Conservation (phyloP, 2,888 invertebrate genomes). For the Drosophila conformis region DNA sequence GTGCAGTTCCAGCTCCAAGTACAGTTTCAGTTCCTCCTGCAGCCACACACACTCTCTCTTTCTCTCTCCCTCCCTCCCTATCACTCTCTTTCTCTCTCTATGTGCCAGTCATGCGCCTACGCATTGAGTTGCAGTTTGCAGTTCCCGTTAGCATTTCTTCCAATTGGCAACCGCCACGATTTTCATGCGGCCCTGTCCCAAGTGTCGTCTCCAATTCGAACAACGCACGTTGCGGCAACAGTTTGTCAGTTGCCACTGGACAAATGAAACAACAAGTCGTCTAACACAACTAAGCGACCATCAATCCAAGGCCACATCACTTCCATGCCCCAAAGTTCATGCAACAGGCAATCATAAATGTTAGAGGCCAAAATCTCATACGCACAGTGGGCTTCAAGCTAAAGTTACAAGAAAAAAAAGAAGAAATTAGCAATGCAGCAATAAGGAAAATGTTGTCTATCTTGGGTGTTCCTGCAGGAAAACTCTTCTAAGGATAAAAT, state of each 20-base stretch:
- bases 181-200: constrained; percentile 70
- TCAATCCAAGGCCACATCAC: constrained; percentile 15
- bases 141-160: constrained; percentile 15
- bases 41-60: neutral
- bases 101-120: constrained; percentile 52
- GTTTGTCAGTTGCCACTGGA: constrained; percentile 23
- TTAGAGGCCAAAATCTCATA: neutral
- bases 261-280: constrained; percentile 13
- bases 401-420: neutral
- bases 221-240: constrained; percentile 65
- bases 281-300: neutral
- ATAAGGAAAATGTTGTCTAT: neutral
- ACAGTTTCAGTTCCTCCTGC: constrained; percentile 13
- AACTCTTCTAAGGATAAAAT: neutral
- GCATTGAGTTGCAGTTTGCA: constrained; percentile 18
- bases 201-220: constrained; percentile 70
- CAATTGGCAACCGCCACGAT: constrained; percentile 3
- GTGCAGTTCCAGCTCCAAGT: neutral
- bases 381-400: constrained; percentile 19
- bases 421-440: neutral
- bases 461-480: neutral
- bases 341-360: constrained; percentile 70
- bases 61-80: neutral
- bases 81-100: neutral
- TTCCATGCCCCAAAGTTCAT: constrained; percentile 44